phyloP scores from a whole-genome alignment of 2,113 vertebrate species.

The Triplophysa tibetana region DNA sequence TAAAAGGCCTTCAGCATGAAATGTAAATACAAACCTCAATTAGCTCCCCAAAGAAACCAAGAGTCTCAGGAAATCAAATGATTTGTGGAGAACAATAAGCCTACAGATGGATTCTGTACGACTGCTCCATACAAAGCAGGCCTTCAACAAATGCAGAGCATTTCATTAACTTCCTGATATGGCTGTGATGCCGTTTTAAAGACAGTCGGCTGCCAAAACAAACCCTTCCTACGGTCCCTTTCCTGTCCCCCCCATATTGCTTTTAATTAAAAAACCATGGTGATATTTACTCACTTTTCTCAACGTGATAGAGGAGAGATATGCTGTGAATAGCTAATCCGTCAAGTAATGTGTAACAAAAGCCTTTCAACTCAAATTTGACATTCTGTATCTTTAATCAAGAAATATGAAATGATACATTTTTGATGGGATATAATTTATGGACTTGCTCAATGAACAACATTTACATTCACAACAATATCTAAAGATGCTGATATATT shows the following conservation, averaged over 20 bases:
- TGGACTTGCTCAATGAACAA: background rate
- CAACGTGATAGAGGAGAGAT: slow-evolving; percentile 53
- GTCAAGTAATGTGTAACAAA: slow-evolving; percentile 64
- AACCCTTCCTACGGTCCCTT: slow-evolving; percentile 39
- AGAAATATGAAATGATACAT: slow-evolving; percentile 58
- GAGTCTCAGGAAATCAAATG: slow-evolving; percentile 57
- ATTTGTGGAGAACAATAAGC: slow-evolving; percentile 47
- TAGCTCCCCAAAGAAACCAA: slow-evolving; percentile 27
- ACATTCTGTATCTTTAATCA: slow-evolving; percentile 62
- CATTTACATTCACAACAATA: background rate
- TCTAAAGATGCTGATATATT: background rate
- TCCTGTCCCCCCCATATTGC: slow-evolving; percentile 41
- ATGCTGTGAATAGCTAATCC: slow-evolving; percentile 61
- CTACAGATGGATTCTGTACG: slow-evolving; percentile 47
- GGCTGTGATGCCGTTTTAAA: slow-evolving; percentile 41
- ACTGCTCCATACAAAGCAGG: slow-evolving; percentile 39
- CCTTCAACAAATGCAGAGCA: slow-evolving; percentile 25
- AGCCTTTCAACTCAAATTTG: slow-evolving; percentile 60
- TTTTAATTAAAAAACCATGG: slow-evolving; percentile 58
- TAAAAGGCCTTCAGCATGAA: slow-evolving; percentile 46
- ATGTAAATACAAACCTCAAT: slow-evolving; percentile 52
- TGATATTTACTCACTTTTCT: slow-evolving; percentile 62
- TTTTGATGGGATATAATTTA: slow-evolving; percentile 53
- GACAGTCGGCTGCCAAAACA: slow-evolving; percentile 50
- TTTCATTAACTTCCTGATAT: slow-evolving; percentile 52